Percentiles rank a stretch among this genome's conserved stretches.
Evolutionary conservation across 2,797 vertebrate genomes (phyloP).

Genomic region (Arnoldichthys spilopterus): DNA sequence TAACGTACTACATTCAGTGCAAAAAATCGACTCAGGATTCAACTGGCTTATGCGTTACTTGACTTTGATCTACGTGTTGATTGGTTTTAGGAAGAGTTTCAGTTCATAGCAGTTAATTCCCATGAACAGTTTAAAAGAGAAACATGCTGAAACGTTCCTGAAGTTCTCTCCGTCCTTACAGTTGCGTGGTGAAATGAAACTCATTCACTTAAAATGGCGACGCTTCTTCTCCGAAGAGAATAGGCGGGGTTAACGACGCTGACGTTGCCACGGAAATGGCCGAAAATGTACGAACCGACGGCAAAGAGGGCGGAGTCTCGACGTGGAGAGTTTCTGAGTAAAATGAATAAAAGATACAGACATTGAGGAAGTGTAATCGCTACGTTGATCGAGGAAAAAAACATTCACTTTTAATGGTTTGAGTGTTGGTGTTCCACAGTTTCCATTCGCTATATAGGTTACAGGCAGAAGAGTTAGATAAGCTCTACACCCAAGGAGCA

Average conservation of each 20-base stretch:
- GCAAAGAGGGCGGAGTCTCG: slow-evolving; percentile 1
- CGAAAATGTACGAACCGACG: slow-evolving; percentile 54
- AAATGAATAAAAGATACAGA: too few species aligned
- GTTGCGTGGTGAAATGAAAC: slow-evolving; percentile 86
- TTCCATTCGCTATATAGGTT: too few species aligned
- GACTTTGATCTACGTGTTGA: slow-evolving; percentile 83
- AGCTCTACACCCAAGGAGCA: too few species aligned
- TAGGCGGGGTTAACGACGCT: slow-evolving; percentile 57
- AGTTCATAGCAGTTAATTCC: slow-evolving; percentile 85
- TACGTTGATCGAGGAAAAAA: too few species aligned
- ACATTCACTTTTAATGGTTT: too few species aligned
- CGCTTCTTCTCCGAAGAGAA: slow-evolving; percentile 71
- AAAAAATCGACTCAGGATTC: slow-evolving; percentile 82
- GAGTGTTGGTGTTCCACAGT: too few species aligned
- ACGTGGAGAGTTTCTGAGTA: not conserved
- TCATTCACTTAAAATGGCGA: slow-evolving; percentile 83
- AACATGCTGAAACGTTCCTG: slow-evolving; percentile 84
- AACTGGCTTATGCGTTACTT: slow-evolving; percentile 87
- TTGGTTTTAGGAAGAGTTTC: slow-evolving; percentile 80
- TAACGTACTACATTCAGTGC: slow-evolving; percentile 83
- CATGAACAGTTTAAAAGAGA: slow-evolving; percentile 83
- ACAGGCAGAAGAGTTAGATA: too few species aligned
- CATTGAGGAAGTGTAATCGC: too few species aligned
- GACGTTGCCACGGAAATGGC: slow-evolving; percentile 65
- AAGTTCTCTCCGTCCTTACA: slow-evolving; percentile 85